A percentile compares a stretch with the other conserved stretches of the same genome.
Evolutionary conservation across 2,797 vertebrate genomes (phyloP).

Genomic region (Oceanodroma leucorhoa): DNA sequence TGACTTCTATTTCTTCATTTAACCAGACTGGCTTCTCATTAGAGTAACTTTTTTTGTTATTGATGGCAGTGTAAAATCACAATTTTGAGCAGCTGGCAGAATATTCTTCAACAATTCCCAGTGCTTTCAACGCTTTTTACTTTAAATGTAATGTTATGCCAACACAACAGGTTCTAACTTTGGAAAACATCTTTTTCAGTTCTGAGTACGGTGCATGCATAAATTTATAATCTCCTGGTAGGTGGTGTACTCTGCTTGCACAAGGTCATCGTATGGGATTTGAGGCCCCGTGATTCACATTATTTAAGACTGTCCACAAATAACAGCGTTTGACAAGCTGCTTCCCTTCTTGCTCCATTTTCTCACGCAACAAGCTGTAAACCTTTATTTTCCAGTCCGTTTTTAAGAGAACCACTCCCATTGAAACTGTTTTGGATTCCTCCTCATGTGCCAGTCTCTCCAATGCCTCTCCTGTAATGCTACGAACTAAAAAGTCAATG

Average conservation of each 20-base stretch:
- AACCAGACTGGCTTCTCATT: slow-evolving; percentile 36
- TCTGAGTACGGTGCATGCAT: not conserved
- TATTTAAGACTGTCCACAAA: not conserved
- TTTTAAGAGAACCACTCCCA: not conserved
- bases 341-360: slow-evolving; percentile 18
- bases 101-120: slow-evolving; percentile 52
- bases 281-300: not conserved
- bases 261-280: not conserved
- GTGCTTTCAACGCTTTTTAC: slow-evolving; percentile 32
- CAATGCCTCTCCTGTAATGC: not conserved
- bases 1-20: not conserved
- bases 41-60: slow-evolving; percentile 34
- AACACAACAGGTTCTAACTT: slow-evolving; percentile 62
- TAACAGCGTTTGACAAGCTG: not conserved
- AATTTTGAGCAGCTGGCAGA: slow-evolving; percentile 54
- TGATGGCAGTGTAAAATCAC: slow-evolving; percentile 46
- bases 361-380: not conserved
- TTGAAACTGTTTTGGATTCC: not conserved
- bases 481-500: not conserved
- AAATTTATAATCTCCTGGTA: not conserved
- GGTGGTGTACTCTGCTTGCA: not conserved
- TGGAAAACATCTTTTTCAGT: slow-evolving; percentile 44
- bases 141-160: slow-evolving; percentile 55
- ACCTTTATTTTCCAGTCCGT: not conserved
- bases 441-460: not conserved